Evolutionary conservation across 2,797 vertebrate species (phyloP), one percentile per base, ranked within the genome.

Genomic region (Distichodus sexfasciatus): DNA sequence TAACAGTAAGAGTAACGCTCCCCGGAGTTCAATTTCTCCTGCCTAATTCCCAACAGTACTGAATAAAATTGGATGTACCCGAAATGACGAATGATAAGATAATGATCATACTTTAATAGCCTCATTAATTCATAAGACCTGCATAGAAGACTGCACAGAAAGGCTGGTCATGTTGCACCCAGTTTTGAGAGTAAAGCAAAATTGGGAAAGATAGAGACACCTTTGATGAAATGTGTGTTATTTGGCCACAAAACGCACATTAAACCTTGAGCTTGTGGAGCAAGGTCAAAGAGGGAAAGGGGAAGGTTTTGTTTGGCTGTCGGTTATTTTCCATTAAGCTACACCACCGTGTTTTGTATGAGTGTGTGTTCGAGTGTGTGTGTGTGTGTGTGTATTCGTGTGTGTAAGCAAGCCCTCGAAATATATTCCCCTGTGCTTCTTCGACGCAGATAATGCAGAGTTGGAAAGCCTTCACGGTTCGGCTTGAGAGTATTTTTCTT

Each of bases 211-310:
- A 36, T n/a, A n/a, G n/a, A 33, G 24, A 29, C n/a, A 51, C 24
- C 36, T n/a, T n/a, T n/a, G n/a, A 9, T 58, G 57, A 59, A 65
- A 12, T 58, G 51, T 38, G 15, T 38, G 21, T 33, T n/a, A 19
- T 17, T 14, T 43, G 41, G 26, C 36, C 10, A 54, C 40, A 35
- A 21, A 26, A 28, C n/a, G 47, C 1, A 6, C 12, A 50, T 43
- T 28, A 53, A 58, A 64, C 60, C 69, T 71, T 64, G 69, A 65
- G 51, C 44, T 44, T 50, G 50, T 2, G 26, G 43, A 65, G 17
- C 61, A 65, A 65, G 69, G 69, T 65, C 69, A 72, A 71, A 65
- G 58, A n/a, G n/a, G n/a, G n/a, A 61, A 72, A 65, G 50, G 43
- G 26, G 0, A 46, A 64, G 51, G 69, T 58, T 71, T 58, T 64